These are phyloP conservation scores for Quadriops clusia DNA, from an alignment of 2,888 invertebrate genomes.

Conservation along the genomic window DNA sequence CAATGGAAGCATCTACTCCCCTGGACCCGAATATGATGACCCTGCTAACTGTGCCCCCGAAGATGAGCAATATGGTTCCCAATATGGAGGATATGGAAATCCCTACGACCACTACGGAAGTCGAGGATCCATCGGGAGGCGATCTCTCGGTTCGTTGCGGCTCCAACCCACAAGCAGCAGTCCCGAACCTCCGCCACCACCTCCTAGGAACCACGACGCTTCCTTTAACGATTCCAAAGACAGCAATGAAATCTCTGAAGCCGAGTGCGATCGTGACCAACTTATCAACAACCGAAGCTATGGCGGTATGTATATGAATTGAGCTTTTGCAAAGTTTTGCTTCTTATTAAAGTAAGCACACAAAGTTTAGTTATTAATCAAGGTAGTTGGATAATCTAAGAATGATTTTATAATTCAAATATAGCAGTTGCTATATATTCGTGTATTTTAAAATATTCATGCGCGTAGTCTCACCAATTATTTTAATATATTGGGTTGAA, in stretches of 20 bases:
- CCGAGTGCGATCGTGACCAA: constrained; percentile 80
- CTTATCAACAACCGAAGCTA: constrained; percentile 67
- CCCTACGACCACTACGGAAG: constrained; percentile 86
- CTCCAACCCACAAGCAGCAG: constrained; percentile 46
- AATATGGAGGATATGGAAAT: constrained; percentile 67
- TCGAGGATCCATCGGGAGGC: constrained; percentile 62
- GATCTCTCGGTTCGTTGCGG: constrained; percentile 40
- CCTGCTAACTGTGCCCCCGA: constrained; percentile 87
- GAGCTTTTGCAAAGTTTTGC: too few species aligned
- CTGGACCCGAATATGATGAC: constrained; percentile 84
- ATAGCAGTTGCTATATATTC: too few species aligned
- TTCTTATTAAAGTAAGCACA: too few species aligned
- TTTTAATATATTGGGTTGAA: too few species aligned
- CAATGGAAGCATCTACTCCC: constrained; percentile 70
- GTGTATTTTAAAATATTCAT: too few species aligned
- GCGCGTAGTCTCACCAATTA: too few species aligned
- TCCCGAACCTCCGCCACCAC: constrained; percentile 58
- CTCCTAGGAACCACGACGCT: constrained; percentile 71
- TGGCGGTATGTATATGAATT: constrained; percentile 71
- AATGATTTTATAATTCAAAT: too few species aligned
- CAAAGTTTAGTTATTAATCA: too few species aligned
- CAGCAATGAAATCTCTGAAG: constrained; percentile 88
- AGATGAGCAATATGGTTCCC: constrained; percentile 84
- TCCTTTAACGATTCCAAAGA: constrained; percentile 89
- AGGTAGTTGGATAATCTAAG: too few species aligned